Evolutionary conservation across 2,797 vertebrate species (phyloP).

Genomic region (Alfaro cultratus): DNA sequence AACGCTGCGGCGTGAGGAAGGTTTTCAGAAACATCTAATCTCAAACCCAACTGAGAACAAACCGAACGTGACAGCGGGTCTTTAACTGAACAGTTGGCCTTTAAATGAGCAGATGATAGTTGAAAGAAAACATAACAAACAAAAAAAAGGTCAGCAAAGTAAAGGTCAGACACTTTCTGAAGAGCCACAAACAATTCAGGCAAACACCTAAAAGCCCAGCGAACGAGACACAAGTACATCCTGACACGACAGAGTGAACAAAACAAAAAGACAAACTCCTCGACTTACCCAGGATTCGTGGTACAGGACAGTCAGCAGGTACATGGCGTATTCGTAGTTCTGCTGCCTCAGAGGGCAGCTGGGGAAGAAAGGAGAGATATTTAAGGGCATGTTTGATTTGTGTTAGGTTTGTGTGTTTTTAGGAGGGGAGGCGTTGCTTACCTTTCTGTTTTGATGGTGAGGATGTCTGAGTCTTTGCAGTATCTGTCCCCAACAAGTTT

Average conservation of each 20-base stretch:
- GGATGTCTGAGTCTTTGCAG: slow-evolving; percentile 82
- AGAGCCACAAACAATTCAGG: slow-evolving; percentile 17
- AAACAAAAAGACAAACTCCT: background rate
- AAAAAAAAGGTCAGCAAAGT: slow-evolving; percentile 23
- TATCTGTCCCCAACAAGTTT: slow-evolving; percentile 90
- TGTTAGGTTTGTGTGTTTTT: background rate
- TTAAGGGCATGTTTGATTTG: background rate
- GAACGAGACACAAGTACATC: background rate
- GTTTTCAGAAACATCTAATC: slow-evolving; percentile 8
- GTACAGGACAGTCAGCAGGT: slow-evolving; percentile 95
- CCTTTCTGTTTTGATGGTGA: slow-evolving; percentile 91
- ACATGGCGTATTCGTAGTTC: slow-evolving; percentile 92
- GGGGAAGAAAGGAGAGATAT: background rate
- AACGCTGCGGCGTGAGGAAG: background rate
- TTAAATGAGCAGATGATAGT: slow-evolving; percentile 33
- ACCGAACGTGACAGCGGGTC: slow-evolving; percentile 5
- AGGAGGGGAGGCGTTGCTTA: slow-evolving; percentile 47
- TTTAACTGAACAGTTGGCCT: slow-evolving; percentile 18
- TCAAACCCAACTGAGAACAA: slow-evolving; percentile 12
- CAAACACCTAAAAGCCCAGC: slow-evolving; percentile 44
- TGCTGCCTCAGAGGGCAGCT: slow-evolving; percentile 93
- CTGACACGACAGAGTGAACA: background rate
- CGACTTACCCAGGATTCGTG: slow-evolving; percentile 97
- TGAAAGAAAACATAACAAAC: slow-evolving; percentile 23
- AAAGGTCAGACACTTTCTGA: slow-evolving; percentile 17